Base-by-base conservation (phyloP, 30 jellyfish, hydroid and myxozoan genomes). In the Pelagia noctiluca region DNA sequence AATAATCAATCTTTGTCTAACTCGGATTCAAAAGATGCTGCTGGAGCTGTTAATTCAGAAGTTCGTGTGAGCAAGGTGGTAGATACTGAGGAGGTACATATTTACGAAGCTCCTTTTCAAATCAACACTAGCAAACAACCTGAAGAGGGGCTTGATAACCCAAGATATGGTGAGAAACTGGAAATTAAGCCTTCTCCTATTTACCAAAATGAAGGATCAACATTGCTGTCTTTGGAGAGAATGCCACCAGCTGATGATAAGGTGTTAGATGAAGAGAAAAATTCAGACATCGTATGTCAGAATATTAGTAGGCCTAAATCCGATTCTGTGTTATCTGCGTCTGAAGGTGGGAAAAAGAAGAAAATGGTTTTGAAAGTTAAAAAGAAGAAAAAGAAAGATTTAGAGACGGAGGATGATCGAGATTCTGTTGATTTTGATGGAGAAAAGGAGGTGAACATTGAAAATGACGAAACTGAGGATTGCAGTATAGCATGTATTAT, bases 301-400 rank as follows among this genome's bases (percentile, higher is more conserved):
- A n/a, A 60, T 70, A 57, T 35, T n/a, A 34, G 54, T 1, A 72
- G 77, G 71, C 61, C 78, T 33, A 54, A 69, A 47, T 47, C 52
- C 26, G 86, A 83, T 67, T 73, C 86, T 23, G 66, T 52, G 12
- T 52, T 52, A 19, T 52, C 68, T 8, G 16, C 70, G 5, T 35
- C 65, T 30, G 83, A 63, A 11, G 82, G 88, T 26, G 64, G 63
- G 37, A 78, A 78, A 66, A 80, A 80, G 71, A 88, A 79, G 85
- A 88, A 88, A 49, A 42, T 88, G 68, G 82, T 88, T 49, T 80
- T 88, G 75, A 88, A 88, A 38, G 96, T 79, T 2, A 88, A 88
- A 64, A 88, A 79, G 92, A 88, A 88, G 82, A 71, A 76, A 35
- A 65, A 30, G 57, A 3, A 35, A 63, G 34, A 77, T 54, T 24